phyloP scores from a whole-genome alignment of 2,888 invertebrate genomes.

The Pyrochroa serraticornis region DNA sequence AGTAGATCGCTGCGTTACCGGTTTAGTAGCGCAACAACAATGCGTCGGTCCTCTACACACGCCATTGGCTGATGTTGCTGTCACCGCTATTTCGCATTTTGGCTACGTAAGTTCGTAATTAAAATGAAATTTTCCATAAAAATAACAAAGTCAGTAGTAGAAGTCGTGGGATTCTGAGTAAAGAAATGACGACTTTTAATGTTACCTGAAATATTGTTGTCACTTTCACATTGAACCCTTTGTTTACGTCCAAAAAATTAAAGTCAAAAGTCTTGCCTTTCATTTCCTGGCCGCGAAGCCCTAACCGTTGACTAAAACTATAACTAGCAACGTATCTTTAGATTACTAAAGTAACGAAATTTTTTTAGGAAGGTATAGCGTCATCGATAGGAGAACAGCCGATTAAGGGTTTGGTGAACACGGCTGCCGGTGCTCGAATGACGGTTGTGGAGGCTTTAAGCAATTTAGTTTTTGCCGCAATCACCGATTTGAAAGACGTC shows the following conservation, averaged over 20 bases:
- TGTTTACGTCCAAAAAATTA: too few species aligned
- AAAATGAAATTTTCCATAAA: not conserved
- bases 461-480: conserved; percentile 82
- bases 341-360: too few species aligned
- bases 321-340: too few species aligned
- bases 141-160: too few species aligned
- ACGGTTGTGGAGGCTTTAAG: conserved; percentile 93
- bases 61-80: conserved; percentile 92
- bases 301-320: too few species aligned
- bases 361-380: conserved; percentile 76
- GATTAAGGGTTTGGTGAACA: conserved; percentile 85
- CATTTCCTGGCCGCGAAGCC: too few species aligned
- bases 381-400: conserved; percentile 98
- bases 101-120: conserved; percentile 62
- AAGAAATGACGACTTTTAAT: too few species aligned
- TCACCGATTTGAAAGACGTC: conserved; percentile 77
- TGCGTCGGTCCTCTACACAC: conserved; percentile 97
- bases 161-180: too few species aligned
- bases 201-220: too few species aligned
- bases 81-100: conserved; percentile 86
- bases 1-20: conserved; percentile 94
- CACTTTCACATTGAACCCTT: too few species aligned
- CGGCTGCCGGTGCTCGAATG: conserved; percentile 89
- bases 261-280: too few species aligned
- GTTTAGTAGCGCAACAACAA: conserved; percentile 95